Evolutionary conservation across 1,140 invertebrate genomes (phyloP), one percentile per base, ranked within the genome.

Genomic region (Hyles vespertilio): DNA sequence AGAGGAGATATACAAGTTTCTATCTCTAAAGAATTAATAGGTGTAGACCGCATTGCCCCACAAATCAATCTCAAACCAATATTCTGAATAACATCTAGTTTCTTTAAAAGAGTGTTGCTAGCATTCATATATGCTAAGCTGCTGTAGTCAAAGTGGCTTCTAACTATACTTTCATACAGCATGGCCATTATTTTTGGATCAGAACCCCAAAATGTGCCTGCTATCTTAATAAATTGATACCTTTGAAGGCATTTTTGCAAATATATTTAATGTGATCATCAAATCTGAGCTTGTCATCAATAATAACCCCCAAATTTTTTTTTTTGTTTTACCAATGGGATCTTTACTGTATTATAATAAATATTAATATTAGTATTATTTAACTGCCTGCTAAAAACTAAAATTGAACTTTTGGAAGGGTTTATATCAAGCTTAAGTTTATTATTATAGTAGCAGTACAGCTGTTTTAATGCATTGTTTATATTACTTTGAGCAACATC

Each of bases 101-200:
- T 63, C 50, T 49, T 58, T 10, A 63, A 11, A 4, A 58, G n/a
- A n/a, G 34, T 43, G 32, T 2, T 48, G 12, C 32, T 63, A 9
- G 56, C 51, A 50, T 63, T 53, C 45, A 58, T 58, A 44, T 58
- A 63, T 45, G 56, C 56, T 54, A 63, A 44, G 10, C 45, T 22
- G 43, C 61, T 63, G 44, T 63, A 63, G 22, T 63, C 61, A 54
- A 63, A 63, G 32, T 63, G 61, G 34, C 61, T 63, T 54, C 61
- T 47, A 11, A 63, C 56, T 50, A 63, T 55, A 34, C 60, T 62
- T 32, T 57, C 53, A 47, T 62, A 62, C 10, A 51, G 8, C 32
- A 33, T 51, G 0, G 12, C 4, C 10, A 51, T 22, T 60, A 54
- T 51, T 56, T 61, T 61, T 9, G 63, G 59, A 55, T 61, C 59